Evolutionary conservation across 1,140 invertebrate species (phyloP), one percentile per base, ranked within the genome.

Genomic region (Drosophila nebulosa): DNA sequence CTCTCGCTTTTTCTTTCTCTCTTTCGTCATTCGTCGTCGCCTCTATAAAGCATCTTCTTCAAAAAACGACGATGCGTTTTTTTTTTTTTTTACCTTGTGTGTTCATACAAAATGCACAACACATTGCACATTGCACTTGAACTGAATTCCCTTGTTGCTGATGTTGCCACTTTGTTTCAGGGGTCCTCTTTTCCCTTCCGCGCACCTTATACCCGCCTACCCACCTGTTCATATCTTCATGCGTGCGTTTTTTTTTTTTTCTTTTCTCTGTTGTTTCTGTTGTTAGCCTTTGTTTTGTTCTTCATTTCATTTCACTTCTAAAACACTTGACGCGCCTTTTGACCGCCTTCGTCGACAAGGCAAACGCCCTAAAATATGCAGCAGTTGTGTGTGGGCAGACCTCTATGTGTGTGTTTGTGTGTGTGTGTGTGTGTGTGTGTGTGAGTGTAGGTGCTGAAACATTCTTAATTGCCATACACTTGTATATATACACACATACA

Each of bases 261-360:
- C 57, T 71, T 71, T 69, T 30, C 6, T 30, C 0, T 30, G 27
- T 30, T 30, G 24, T 26, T 26, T 26, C 2, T 26, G 27, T 53
- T 27, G 27, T 35, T 26, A 1, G 0, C 50, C 46, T 63, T 63
- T 63, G 59, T 22, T 35, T 58, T 12, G 21, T 24, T 16, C 56
- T 58, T 64, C 30, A 70, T 71, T 64, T 36, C 36, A 16, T 51
- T n/a, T 16, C 53, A 26, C 61, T 73, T 73, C 53, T 58, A 59
- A 65, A 55, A 55, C 77, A 74, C 80, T 86, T 74, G 81, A 77
- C 78, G 78, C 39, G 69, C 74, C 81, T 86, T 85, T 85, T 86
- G 77, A 81, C 70, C 70, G 70, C 70, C 70, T 65, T 73, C 53
- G 27, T 6, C 18, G 53, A 36, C 55, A 39, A 64, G 66, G 50